phyloP scores from a whole-genome alignment of 2,113 vertebrate genomes.

The Edolisoma coerulescens region DNA sequence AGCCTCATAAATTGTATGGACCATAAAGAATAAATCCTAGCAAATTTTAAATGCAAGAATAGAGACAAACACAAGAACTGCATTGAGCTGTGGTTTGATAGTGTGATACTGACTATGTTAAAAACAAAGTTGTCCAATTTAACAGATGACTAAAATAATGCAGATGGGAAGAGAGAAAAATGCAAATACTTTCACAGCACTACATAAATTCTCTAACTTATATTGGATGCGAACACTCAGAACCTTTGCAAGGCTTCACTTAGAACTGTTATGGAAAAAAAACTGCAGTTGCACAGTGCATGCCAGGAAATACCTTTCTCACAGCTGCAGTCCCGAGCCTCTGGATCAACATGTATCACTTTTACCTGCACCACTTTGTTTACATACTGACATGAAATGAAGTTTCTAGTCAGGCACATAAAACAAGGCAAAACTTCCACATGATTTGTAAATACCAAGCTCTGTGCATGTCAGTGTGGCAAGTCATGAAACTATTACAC shows the following conservation, averaged over 20 bases:
- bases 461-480: background rate
- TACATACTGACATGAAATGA: background rate
- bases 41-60: conserved; percentile 38
- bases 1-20: background rate
- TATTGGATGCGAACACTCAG: background rate
- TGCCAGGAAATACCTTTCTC: background rate
- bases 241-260: background rate
- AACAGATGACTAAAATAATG: conserved; percentile 2
- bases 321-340: background rate
- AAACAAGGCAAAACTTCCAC: background rate
- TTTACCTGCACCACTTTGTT: background rate
- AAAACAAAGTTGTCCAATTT: conserved; percentile 42
- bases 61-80: background rate
- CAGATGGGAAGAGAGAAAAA: background rate
- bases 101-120: conserved; percentile 29
- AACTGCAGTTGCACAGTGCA: background rate
- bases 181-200: background rate
- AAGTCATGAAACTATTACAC: background rate
- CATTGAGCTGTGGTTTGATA: conserved; percentile 39
- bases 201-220: background rate
- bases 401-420: background rate
- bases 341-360: background rate
- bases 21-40: conserved; percentile 32
- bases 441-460: background rate
- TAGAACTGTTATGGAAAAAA: background rate